Percentiles rank a stretch among this genome's conserved stretches.
Evolutionary conservation across 2,113 vertebrate genomes (phyloP).

Genomic region (Sapayoa aenigma): DNA sequence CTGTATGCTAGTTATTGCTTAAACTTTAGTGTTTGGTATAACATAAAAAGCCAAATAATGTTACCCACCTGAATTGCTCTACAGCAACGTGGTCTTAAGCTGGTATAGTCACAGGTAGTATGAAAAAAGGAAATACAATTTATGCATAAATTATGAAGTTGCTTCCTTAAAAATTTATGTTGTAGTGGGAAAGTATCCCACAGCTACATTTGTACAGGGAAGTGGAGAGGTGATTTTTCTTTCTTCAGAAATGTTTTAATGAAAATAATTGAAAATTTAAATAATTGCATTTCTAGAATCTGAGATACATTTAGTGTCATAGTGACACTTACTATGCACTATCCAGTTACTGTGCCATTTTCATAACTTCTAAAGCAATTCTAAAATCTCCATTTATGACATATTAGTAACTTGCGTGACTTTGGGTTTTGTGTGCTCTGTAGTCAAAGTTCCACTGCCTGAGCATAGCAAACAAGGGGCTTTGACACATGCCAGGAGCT

Average conservation of each 20-base stretch:
- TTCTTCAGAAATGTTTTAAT: neutral
- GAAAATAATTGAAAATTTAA: neutral
- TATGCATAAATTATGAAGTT: neutral
- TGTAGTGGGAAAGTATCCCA: neutral
- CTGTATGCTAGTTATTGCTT: neutral
- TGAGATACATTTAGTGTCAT: neutral
- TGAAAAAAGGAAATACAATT: neutral
- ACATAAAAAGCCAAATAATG: accelerated
- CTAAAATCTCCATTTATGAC: neutral
- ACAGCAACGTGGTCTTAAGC: neutral
- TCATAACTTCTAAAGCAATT: neutral
- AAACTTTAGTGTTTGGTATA: neutral
- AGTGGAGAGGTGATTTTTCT: neutral
- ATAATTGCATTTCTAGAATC: neutral
- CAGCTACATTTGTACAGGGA: neutral
- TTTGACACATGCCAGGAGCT: neutral
- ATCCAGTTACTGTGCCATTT: neutral
- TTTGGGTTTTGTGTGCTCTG: neutral
- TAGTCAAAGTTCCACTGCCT: neutral
- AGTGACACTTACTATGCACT: neutral
- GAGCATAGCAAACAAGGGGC: neutral
- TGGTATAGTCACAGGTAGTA: neutral
- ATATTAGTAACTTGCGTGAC: neutral
- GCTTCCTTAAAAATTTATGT: neutral
- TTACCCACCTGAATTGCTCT: accelerated